A percentile compares a stretch with the other conserved stretches of the same genome.
Conservation (phyloP, 2,888 invertebrate genomes). For the Thereva nobilitata region DNA sequence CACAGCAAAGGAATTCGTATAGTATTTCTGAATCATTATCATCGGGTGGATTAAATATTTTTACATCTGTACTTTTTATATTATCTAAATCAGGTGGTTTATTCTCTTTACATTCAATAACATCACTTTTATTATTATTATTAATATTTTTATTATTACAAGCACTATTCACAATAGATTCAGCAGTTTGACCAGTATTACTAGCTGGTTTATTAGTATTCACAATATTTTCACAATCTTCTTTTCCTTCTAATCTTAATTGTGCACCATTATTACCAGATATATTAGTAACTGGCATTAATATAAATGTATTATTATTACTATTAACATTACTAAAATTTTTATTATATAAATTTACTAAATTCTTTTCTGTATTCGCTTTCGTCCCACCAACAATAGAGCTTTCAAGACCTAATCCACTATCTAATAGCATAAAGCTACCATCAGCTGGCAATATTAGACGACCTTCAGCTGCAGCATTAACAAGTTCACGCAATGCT, state of each 20-base stretch:
- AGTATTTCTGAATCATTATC: constrained; percentile 49
- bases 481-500: constrained; percentile 56
- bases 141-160: constrained; percentile 3
- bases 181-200: neutral
- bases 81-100: constrained; percentile 45
- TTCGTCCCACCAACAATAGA: constrained; percentile 50
- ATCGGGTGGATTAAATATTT: constrained; percentile 41
- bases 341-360: constrained; percentile 21
- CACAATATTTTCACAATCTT: neutral
- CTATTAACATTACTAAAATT: constrained; percentile 14
- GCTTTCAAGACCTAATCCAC: constrained; percentile 57
- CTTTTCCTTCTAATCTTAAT: neutral
- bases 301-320: constrained; percentile 24
- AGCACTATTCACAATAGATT: neutral
- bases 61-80: constrained; percentile 51
- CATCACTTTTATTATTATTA: constrained; percentile 16
- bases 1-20: constrained; percentile 58
- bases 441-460: constrained; percentile 58
- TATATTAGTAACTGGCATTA: constrained; percentile 34
- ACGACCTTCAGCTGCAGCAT: constrained; percentile 58
- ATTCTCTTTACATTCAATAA: neutral
- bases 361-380: constrained; percentile 12
- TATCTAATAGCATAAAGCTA: constrained; percentile 56
- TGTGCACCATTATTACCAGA: neutral
- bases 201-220: constrained; percentile 23